Evolutionary conservation across 2,113 vertebrate species (phyloP).

Genomic region (Dipodomys spectabilis): DNA sequence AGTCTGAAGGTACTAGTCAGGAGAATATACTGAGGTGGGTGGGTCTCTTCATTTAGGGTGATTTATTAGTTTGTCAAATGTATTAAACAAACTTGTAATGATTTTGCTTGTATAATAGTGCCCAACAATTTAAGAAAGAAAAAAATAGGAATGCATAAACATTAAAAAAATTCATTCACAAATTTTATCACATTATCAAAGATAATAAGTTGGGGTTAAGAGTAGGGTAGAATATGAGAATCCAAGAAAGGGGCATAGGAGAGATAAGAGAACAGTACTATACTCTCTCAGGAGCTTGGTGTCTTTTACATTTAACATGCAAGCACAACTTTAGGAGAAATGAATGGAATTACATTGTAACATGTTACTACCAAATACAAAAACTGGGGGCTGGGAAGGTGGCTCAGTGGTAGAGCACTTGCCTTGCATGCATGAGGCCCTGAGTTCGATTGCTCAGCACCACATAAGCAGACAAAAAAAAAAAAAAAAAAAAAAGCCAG

Average conservation of each 20-base stretch:
- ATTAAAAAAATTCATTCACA: conserved; percentile 15
- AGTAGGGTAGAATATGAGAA: neutral
- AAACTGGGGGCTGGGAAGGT: too few species aligned
- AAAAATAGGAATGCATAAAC: neutral
- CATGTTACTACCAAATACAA: too few species aligned
- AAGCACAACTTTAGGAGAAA: neutral
- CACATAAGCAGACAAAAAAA: too few species aligned
- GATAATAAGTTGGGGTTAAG: neutral
- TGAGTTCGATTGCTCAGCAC: too few species aligned
- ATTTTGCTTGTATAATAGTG: neutral
- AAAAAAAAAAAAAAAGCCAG: too few species aligned
- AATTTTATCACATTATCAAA: conserved; percentile 4
- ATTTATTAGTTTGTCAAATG: neutral
- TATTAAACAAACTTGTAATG: conserved; percentile 4
- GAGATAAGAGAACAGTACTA: neutral
- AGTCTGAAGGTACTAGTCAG: conserved; percentile 1
- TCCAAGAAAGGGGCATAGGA: neutral
- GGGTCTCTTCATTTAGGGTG: neutral
- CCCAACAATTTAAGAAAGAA: conserved; percentile 3
- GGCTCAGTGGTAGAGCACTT: too few species aligned
- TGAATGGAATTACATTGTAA: neutral
- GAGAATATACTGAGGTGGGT: neutral
- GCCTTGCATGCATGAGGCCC: too few species aligned
- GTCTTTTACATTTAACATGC: neutral
- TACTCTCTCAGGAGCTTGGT: too few species aligned